Conservation (phyloP, 2,888 invertebrate genomes). For the Tiphia femorata region DNA sequence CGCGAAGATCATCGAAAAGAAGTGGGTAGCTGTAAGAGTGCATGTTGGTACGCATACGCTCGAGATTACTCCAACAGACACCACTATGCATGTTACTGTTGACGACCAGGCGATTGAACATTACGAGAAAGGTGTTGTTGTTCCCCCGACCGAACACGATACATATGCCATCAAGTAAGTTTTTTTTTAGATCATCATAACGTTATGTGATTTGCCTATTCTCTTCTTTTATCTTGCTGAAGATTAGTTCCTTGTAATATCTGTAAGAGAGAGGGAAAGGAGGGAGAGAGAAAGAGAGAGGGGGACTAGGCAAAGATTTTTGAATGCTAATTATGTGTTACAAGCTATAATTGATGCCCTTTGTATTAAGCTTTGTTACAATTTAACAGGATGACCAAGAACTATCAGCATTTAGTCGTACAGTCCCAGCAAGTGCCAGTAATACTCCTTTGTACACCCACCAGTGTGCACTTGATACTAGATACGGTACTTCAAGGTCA, state of each 20-base stretch:
- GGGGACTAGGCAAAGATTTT: too few species aligned
- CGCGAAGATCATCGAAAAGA: slow-evolving; percentile 52
- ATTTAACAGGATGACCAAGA: slow-evolving; percentile 36
- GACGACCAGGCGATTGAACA: slow-evolving; percentile 34
- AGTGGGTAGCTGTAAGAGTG: slow-evolving; percentile 43
- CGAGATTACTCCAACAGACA: slow-evolving; percentile 36
- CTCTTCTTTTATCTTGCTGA: too few species aligned
- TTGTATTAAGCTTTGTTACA: neutral
- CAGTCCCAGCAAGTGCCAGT: slow-evolving; percentile 31
- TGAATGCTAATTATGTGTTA: neutral
- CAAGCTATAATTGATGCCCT: neutral
- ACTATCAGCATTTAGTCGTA: slow-evolving; percentile 31
- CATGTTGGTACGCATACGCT: slow-evolving; percentile 29
- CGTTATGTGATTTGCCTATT: too few species aligned
- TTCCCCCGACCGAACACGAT: slow-evolving; percentile 20
- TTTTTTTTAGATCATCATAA: neutral
- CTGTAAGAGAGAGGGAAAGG: too few species aligned
- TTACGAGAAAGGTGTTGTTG: slow-evolving; percentile 33
- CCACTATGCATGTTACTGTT: slow-evolving; percentile 26
- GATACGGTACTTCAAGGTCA: slow-evolving; percentile 34
- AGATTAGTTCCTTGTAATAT: too few species aligned
- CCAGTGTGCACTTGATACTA: slow-evolving; percentile 37
- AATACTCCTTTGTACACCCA: slow-evolving; percentile 25
- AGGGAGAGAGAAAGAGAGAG: too few species aligned
- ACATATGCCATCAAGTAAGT: slow-evolving; percentile 32